Percentiles rank a stretch among this genome's conserved stretches.
Conservation (phyloP, 2,888 invertebrate genomes). For the Erebia ligea region DNA sequence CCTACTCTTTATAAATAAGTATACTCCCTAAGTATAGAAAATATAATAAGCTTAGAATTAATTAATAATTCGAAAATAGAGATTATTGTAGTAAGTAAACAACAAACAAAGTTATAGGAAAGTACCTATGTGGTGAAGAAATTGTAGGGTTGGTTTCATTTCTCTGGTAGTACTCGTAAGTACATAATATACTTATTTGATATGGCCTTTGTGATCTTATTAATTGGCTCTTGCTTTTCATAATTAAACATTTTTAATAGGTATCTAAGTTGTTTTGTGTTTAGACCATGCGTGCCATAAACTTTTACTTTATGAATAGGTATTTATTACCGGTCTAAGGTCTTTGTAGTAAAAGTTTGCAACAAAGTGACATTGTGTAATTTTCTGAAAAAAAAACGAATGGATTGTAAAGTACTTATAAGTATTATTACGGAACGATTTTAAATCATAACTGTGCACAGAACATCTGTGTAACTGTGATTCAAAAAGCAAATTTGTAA, state of each 20-base stretch:
- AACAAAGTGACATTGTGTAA: not conserved
- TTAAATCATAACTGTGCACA: not conserved
- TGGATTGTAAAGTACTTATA: not conserved
- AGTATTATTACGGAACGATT: not conserved
- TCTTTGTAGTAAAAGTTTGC: not conserved
- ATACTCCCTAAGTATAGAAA: conserved; percentile 3
- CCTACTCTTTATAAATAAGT: not conserved
- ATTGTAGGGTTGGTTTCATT: not conserved
- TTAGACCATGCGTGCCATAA: not conserved
- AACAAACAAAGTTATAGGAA: not conserved
- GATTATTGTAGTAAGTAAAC: conserved; percentile 1
- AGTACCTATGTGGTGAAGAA: not conserved
- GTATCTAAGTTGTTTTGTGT: not conserved
- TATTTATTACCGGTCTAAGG: too few species aligned
- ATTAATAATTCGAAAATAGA: conserved; percentile 32
- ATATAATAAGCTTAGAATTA: conserved; percentile 22
- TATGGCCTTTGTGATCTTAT: not conserved
- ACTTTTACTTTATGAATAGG: too few species aligned
- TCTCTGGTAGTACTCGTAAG: not conserved
- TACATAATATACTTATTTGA: conserved; percentile 1
- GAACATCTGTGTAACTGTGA: too few species aligned
- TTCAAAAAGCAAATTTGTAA: not conserved
- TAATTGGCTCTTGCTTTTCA: not conserved
- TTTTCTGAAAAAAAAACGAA: not conserved
- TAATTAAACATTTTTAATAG: not conserved